Evolutionary conservation across 2,113 vertebrate species (phyloP).

Genomic region (Zingel zingel): DNA sequence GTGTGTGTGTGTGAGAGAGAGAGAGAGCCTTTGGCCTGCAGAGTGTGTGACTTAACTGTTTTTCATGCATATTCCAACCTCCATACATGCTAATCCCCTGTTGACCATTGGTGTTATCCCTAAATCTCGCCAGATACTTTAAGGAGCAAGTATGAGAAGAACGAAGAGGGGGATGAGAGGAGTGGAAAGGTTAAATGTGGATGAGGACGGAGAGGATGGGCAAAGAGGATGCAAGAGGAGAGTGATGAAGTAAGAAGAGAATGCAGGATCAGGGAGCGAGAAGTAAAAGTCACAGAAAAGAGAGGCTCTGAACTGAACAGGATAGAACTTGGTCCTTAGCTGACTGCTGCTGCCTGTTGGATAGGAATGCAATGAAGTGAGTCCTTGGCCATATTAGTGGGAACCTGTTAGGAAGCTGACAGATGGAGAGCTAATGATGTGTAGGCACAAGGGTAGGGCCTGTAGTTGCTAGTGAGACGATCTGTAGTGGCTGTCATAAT

Average conservation of each 20-base stretch:
- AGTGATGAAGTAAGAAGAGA: neutral
- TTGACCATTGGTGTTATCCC: constrained; percentile 61
- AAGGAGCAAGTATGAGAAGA: constrained; percentile 31
- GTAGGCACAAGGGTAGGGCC: constrained; percentile 72
- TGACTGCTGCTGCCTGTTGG: constrained; percentile 41
- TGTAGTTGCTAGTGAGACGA: constrained; percentile 75
- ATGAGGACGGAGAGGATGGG: neutral
- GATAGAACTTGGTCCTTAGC: neutral
- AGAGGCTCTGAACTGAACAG: neutral
- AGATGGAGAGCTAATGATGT: constrained; percentile 81
- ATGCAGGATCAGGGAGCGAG: neutral
- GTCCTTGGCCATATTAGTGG: constrained; percentile 72
- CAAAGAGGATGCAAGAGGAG: constrained; percentile 4
- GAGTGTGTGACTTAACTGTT: constrained; percentile 63
- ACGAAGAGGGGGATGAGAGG: constrained; percentile 17
- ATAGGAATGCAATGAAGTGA: constrained; percentile 69
- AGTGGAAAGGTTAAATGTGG: constrained; percentile 51
- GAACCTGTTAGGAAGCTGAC: constrained; percentile 81
- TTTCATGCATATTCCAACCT: constrained; percentile 73
- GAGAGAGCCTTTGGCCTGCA: constrained; percentile 34
- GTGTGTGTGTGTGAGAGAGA: constrained; percentile 20
- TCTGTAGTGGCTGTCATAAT: constrained; percentile 80
- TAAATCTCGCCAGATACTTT: constrained; percentile 60
- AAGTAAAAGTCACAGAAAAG: constrained; percentile 2
- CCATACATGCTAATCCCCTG: constrained; percentile 67